phyloP scores from a whole-genome alignment of 2,113 vertebrate species.

The Trichechus manatus region DNA sequence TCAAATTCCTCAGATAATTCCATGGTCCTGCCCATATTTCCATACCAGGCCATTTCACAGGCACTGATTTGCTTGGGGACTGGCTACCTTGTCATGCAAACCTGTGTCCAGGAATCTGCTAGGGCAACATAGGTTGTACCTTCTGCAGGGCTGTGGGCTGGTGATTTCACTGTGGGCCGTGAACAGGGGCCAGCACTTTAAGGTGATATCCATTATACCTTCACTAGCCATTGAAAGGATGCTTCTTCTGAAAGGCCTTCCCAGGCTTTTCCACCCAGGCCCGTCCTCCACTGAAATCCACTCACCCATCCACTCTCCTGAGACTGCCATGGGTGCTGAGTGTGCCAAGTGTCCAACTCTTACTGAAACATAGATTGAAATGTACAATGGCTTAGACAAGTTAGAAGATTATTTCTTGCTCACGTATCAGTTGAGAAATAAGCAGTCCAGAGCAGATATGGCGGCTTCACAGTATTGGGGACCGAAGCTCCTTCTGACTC shows the following conservation, averaged over 20 bases:
- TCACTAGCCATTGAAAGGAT: background rate
- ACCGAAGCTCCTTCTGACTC: background rate
- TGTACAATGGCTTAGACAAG: background rate
- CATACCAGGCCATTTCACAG: background rate
- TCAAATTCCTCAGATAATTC: background rate
- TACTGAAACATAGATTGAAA: background rate
- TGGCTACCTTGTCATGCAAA: background rate
- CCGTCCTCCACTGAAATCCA: background rate
- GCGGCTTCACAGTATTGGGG: background rate
- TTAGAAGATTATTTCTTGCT: background rate
- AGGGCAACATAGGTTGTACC: too few species aligned
- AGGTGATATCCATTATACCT: background rate
- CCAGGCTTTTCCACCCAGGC: background rate
- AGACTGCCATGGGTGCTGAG: background rate
- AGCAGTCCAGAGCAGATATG: background rate
- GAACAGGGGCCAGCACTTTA: accelerated
- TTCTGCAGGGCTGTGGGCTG: background rate
- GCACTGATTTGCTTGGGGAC: background rate
- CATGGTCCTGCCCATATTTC: background rate
- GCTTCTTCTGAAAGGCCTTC: background rate
- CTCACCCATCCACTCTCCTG: background rate
- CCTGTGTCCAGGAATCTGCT: background rate
- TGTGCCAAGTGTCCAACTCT: background rate
- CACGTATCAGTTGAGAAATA: background rate
- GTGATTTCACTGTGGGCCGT: too few species aligned